phyloP scores from a whole-genome alignment of 2,888 invertebrate genomes.

The Volucella bombylans region DNA sequence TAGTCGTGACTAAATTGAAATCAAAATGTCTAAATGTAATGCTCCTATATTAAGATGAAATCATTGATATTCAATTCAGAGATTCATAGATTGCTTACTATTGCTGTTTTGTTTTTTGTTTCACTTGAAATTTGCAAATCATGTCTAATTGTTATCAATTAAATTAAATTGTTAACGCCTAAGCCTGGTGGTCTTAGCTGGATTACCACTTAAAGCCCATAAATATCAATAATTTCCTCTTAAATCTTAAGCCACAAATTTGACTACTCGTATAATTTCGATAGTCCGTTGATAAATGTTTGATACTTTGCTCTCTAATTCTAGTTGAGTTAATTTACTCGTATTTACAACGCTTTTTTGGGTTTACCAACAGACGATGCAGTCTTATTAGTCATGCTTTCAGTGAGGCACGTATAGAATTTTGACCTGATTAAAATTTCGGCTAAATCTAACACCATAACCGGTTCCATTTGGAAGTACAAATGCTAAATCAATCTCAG shows the following conservation, averaged over 20 bases:
- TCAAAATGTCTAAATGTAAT: neutral
- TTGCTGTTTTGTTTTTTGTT: neutral
- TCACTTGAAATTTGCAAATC: neutral
- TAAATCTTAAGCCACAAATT: neutral
- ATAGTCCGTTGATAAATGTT: neutral
- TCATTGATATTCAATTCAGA: slow-evolving; percentile 23
- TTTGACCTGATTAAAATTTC: slow-evolving; percentile 25
- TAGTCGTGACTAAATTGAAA: slow-evolving; percentile 7
- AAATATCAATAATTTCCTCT: neutral
- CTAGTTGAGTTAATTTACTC: neutral
- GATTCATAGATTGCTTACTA: neutral
- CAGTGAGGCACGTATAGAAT: too few species aligned
- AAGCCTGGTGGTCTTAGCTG: neutral
- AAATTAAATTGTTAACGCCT: slow-evolving; percentile 2
- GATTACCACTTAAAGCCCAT: neutral
- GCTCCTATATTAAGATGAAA: neutral
- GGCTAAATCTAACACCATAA: slow-evolving; percentile 9
- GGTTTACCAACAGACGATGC: neutral
- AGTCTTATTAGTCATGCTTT: too few species aligned
- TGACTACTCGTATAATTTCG: neutral
- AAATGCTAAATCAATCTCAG: slow-evolving; percentile 22
- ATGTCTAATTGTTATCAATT: slow-evolving; percentile 17
- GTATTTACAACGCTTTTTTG: neutral
- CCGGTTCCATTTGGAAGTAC: slow-evolving; percentile 7
- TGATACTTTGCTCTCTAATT: slow-evolving; percentile 22